A percentile compares a stretch with the other conserved stretches of the same genome.
These are phyloP conservation scores for Coptotermes formosanus DNA, from an alignment of 1,140 invertebrate species.

Conservation along the genomic window DNA sequence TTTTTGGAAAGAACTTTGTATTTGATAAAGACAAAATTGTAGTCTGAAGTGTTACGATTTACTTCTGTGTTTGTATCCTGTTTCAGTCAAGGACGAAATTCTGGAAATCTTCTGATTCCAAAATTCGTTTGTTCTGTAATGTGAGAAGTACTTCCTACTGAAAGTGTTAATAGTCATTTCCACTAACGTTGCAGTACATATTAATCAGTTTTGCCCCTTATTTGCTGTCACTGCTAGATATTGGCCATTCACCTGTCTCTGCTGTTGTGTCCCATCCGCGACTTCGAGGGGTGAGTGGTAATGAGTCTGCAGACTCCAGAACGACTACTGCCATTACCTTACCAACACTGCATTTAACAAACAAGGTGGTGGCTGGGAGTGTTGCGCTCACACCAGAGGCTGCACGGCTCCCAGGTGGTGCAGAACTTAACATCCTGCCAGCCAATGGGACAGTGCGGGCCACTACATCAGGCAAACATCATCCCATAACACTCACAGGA, in stretches of 20 bases:
- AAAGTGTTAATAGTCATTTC: no score
- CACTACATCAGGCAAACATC: neutral
- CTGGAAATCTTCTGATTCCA: no score
- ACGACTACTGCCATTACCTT: constrained; percentile 34
- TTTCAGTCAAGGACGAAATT: no score
- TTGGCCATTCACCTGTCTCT: constrained; percentile 17
- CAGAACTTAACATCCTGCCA: constrained; percentile 51
- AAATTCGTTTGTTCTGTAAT: neutral
- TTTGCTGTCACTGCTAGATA: neutral
- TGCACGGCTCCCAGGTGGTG: constrained; percentile 49
- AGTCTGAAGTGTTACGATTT: no score
- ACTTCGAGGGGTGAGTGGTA: neutral
- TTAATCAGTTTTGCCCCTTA: no score
- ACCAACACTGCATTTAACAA: constrained; percentile 42
- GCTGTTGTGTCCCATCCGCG: constrained; percentile 1
- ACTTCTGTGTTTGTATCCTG: no score
- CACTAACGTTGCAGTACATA: no score
- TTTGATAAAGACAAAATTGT: no score
- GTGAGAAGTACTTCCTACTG: neutral
- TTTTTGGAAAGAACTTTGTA: no score
- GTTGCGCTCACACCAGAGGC: constrained; percentile 48
- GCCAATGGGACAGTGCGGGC: constrained; percentile 49
- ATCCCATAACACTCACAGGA: constrained; percentile 26
- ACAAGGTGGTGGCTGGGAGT: constrained; percentile 49
- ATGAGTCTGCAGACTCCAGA: constrained; percentile 11